Base-by-base conservation (phyloP, 2,888 invertebrate species). In the Limnephilus auricula region DNA sequence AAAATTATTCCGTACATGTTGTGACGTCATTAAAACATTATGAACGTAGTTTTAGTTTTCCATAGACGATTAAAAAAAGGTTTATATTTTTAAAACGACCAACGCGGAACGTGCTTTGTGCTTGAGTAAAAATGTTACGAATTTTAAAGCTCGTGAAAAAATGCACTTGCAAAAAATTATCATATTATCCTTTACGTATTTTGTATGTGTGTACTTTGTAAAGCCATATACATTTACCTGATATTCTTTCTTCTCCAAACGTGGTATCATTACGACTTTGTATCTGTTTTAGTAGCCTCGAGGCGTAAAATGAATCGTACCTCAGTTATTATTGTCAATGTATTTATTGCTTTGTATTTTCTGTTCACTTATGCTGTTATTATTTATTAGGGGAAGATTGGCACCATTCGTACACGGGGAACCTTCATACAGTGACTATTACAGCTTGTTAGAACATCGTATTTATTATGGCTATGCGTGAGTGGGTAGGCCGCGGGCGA, bases 11-110 rank as follows among this genome's bases (percentile, higher is more conserved):
- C 25, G 9, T 25, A 25, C 6, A 65, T 65, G 12, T 31, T 15
- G 18, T 82, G 34, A 82, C 25, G 82, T 18, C 82, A 82, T 82
- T 25, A 32, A 82, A 32, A 10, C 15, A 37, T 25, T 34, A 82
- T 34, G 82, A 82, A 34, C 82, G 82, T 82, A 82, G 82, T 34
- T 82, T 82, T 82, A 82, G 82, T 34, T 82, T 82, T 82, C 25
- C 82, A 18, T 13, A 10, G 25, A 9, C 32, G 80, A 32, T 82
- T 34, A 18, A 65, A 65, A 65, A 65, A 65, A 34, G 5, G 9
- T 82, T 34, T 25, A 10, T 25, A 82, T 25, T 82, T 34, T 32
- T 32, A 82, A 32, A 32, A 82, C 34, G 82, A 82, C 34, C 31
- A 82, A 32, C 25, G 10, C 34, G 82, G 82, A 34, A 37, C 34